Percentiles rank a stretch among this genome's conserved stretches.
Conservation (phyloP, 1,140 invertebrate genomes). For the Drosophila sechellia region DNA sequence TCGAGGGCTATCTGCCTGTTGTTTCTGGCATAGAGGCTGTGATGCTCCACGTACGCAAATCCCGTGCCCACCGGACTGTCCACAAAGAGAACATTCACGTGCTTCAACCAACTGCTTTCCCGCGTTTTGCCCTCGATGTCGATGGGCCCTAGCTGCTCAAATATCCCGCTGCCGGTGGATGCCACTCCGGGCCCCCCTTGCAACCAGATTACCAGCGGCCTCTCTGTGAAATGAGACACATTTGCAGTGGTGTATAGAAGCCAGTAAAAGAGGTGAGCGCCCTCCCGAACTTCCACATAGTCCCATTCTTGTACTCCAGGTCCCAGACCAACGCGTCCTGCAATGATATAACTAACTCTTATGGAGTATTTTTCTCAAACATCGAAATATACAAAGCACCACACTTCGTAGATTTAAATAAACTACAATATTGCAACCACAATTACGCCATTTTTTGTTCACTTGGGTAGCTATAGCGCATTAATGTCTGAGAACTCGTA, state of each 20-base stretch:
- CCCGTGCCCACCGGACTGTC: constrained; percentile 96
- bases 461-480: no score
- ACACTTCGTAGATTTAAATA: no score
- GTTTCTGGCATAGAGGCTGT: constrained; percentile 86
- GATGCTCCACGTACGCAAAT: constrained; percentile 91
- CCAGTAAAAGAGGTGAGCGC: constrained; percentile 94
- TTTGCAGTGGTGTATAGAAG: constrained; percentile 89
- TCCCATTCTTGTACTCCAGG: constrained; percentile 89
- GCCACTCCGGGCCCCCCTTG: constrained; percentile 92
- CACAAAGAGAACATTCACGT: constrained; percentile 93
- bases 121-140: constrained; percentile 88
- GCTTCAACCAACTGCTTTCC: constrained; percentile 90
- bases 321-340: constrained; percentile 85
- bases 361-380: background rate
- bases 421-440: no score
- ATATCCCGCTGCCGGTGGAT: constrained; percentile 91
- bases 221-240: constrained; percentile 86
- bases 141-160: constrained; percentile 91
- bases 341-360: background rate
- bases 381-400: no score
- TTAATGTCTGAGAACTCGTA: background rate
- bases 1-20: constrained; percentile 92
- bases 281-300: constrained; percentile 88
- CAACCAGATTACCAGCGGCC: constrained; percentile 92
- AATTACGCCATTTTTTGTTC: no score